These are phyloP conservation scores for Tortricodes alternella DNA, from an alignment of 2,888 invertebrate species.

Conservation along the genomic window DNA sequence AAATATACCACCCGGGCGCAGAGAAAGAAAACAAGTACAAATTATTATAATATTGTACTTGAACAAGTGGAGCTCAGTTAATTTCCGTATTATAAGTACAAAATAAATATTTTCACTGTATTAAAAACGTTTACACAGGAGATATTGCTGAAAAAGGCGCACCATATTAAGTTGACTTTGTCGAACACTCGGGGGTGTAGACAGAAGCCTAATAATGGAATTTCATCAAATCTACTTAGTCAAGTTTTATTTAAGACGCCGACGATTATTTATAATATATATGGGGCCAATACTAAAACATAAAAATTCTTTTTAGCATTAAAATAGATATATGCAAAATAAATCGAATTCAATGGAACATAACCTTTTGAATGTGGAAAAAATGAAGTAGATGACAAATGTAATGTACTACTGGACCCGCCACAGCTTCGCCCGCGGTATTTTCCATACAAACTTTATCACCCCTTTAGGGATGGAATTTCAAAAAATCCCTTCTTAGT, in stretches of 20 bases:
- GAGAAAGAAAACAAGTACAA: conserved; percentile 3
- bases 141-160: conserved; percentile 36
- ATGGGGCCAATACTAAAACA: too few relatives aligned
- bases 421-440: too few relatives aligned
- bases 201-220: conserved; percentile 10
- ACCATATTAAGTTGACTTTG: conserved; percentile 32
- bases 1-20: background rate
- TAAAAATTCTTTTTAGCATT: too few relatives aligned
- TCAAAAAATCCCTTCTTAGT: too few relatives aligned
- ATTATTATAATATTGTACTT: conserved; percentile 8
- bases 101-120: conserved; percentile 50
- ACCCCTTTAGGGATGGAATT: too few relatives aligned
- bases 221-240: conserved; percentile 18
- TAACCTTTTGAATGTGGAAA: too few relatives aligned
- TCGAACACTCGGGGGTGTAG: conserved; percentile 14
- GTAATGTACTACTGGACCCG: too few relatives aligned
- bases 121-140: conserved; percentile 46
- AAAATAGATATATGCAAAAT: too few relatives aligned
- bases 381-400: too few relatives aligned
- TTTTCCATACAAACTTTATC: too few relatives aligned
- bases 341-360: too few relatives aligned
- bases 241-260: background rate
- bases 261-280: too few relatives aligned
- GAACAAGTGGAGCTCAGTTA: conserved; percentile 33
- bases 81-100: conserved; percentile 44